Conservation (phyloP, 2,888 invertebrate species). For the Hoplodrina ambigua region DNA sequence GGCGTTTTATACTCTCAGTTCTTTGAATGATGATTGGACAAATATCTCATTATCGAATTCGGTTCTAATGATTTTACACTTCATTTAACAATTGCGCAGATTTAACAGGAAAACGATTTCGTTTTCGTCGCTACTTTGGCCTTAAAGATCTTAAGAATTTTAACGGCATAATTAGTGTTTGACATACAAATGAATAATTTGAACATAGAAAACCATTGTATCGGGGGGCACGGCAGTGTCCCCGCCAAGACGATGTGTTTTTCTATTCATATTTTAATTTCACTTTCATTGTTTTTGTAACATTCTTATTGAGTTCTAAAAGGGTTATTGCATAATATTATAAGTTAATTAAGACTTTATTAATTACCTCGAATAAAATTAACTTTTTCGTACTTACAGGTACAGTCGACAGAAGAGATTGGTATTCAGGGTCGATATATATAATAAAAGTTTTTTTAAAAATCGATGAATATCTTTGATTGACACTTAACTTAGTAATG, state of each 20-base stretch:
- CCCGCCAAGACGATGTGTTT: too few relatives aligned
- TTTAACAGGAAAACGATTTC: slow-evolving; percentile 41
- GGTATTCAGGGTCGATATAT: too few relatives aligned
- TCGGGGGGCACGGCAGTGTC: too few relatives aligned
- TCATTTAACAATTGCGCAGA: slow-evolving; percentile 15
- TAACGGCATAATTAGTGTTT: background rate
- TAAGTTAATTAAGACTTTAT: background rate
- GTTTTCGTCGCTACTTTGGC: background rate
- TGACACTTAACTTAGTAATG: too few relatives aligned
- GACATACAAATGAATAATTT: background rate
- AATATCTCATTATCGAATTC: slow-evolving; percentile 19
- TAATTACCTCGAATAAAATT: background rate
- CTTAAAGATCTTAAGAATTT: background rate
- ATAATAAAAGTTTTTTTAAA: too few relatives aligned
- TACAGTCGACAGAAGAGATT: background rate
- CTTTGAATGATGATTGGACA: slow-evolving; percentile 30
- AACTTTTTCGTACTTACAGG: slow-evolving; percentile 1
- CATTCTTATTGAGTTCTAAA: background rate
- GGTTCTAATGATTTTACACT: slow-evolving; percentile 33
- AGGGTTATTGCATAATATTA: too few relatives aligned
- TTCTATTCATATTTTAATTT: background rate
- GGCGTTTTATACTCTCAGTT: slow-evolving; percentile 23
- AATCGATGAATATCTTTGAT: too few relatives aligned
- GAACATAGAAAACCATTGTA: background rate
- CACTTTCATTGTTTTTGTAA: background rate